Conservation (phyloP, 2,888 invertebrate genomes). For the Piscicola geometra region DNA sequence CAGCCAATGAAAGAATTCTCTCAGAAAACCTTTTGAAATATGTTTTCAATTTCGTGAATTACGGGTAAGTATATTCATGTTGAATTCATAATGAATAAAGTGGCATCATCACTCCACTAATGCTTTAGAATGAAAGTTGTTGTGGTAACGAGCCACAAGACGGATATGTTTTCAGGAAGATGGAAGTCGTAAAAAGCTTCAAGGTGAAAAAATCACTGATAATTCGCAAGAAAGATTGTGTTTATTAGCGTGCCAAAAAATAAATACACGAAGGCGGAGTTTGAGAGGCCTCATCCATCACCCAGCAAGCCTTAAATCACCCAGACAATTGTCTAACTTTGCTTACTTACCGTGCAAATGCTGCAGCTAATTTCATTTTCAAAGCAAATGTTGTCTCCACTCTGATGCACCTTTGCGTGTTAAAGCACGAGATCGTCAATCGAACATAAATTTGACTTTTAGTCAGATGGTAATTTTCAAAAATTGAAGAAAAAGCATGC, state of each 20-base stretch:
- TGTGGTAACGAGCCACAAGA: neutral
- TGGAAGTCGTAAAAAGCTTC: neutral
- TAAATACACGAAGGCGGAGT: neutral
- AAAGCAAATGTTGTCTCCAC: too few species aligned
- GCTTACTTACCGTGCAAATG: too few species aligned
- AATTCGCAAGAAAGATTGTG: neutral
- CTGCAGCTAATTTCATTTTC: too few species aligned
- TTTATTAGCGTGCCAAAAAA: neutral
- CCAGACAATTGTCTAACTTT: too few species aligned
- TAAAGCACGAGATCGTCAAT: too few species aligned
- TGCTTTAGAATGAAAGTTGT: too few species aligned
- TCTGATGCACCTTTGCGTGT: too few species aligned
- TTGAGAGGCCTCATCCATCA: neutral
- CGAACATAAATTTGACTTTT: too few species aligned
- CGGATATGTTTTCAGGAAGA: neutral
- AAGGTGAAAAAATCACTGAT: neutral
- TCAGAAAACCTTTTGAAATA: slow-evolving; percentile 52
- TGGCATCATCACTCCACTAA: too few species aligned
- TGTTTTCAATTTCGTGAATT: slow-evolving; percentile 54
- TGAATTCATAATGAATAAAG: too few species aligned
- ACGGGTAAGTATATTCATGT: slow-evolving; percentile 53
- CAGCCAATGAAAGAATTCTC: slow-evolving; percentile 48
- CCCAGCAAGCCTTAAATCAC: neutral
- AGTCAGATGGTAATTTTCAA: too few species aligned
- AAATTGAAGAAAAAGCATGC: too few species aligned